Evolutionary conservation across 1,140 invertebrate genomes (phyloP).

Genomic region (Drosophila jambulina): DNA sequence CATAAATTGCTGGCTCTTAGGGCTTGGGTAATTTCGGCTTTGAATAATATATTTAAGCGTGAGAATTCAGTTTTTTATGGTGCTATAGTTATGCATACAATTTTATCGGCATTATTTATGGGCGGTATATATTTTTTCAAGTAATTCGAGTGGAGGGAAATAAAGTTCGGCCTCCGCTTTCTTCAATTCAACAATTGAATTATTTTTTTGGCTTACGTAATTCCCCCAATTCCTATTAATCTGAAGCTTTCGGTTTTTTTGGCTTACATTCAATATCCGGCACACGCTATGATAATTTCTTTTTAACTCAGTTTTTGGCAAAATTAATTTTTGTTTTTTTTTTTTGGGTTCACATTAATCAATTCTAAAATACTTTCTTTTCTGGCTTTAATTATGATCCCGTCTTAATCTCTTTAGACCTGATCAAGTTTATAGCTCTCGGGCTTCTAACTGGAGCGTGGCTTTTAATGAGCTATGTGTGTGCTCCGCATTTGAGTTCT

Average conservation of each 20-base stretch:
- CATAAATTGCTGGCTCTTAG: conserved; percentile 32
- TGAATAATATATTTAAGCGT: conserved; percentile 73
- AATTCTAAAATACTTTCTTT: conserved; percentile 38
- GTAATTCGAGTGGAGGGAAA: conserved; percentile 12
- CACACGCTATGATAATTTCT: conserved; percentile 24
- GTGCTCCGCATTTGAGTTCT: conserved; percentile 24
- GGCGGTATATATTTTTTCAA: conserved; percentile 26
- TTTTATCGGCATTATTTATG: conserved; percentile 35
- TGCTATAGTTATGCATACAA: conserved; percentile 41
- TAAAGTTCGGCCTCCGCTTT: conserved; percentile 37
- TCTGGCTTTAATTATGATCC: conserved; percentile 54
- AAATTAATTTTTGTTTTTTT: conserved; percentile 13
- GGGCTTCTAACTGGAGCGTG: conserved; percentile 67
- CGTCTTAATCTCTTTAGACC: conserved; percentile 21
- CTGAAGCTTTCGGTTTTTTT: conserved; percentile 32
- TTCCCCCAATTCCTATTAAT: conserved; percentile 14
- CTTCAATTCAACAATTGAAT: conserved; percentile 42
- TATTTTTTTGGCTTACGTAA: conserved; percentile 23
- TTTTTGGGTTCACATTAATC: conserved; percentile 17
- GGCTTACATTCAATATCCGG: conserved; percentile 43
- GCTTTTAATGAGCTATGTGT: conserved; percentile 62
- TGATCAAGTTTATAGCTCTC: conserved; percentile 46
- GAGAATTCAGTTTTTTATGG: conserved; percentile 53
- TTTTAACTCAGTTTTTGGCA: conserved; percentile 27
- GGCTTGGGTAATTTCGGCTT: conserved; percentile 67